Base-by-base conservation (phyloP, 1,140 invertebrate species). In the Pseudomyrmex gracilis region DNA sequence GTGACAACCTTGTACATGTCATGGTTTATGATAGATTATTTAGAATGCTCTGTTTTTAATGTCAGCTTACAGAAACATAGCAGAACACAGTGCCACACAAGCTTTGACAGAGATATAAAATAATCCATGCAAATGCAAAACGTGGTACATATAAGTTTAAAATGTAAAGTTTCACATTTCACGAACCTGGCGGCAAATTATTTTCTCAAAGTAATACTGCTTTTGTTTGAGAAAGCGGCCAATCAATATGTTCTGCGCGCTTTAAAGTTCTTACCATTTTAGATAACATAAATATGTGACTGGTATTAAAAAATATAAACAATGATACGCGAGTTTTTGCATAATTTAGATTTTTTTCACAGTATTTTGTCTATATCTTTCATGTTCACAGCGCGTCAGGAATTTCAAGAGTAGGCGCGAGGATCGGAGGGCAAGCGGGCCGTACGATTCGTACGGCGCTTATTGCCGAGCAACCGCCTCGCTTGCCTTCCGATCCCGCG, bases 101-200 rank as follows among this genome's bases (percentile, higher is more conserved):
- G n/a, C 64, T 10, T 57, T 68, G 64, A 58, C 53, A 45, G 34
- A 68, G 51, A 57, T 60, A 67, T 66, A 43, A 68, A 78, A 57
- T 78, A 78, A 78, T 78, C 34, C 64, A 78, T 10, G 24, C 73
- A 24, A 66, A 34, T 5, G 7, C 55, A 43, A 47, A 43, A 53
- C 22, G 15, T 17, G 55, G 7, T 34, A 34, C 34, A 67, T 73
- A 87, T 78, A 86, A 86, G 76, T 84, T 73, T 57, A 55, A 51
- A 64, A 84, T 78, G 57, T 47, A 22, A 47, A 66, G 67, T 78
- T 78, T 70, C 9, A 49, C 15, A 70, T 70, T 78, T 83, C 24
- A n/a, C 57, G 49, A 73, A 70, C 51, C 74, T 51, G 49, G 43
- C 55, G 20, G 22, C 47, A 43, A 22, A 83, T 83, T 86, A 83